Conservation (phyloP, 2,113 vertebrate species). For the Varanus komodoensis region DNA sequence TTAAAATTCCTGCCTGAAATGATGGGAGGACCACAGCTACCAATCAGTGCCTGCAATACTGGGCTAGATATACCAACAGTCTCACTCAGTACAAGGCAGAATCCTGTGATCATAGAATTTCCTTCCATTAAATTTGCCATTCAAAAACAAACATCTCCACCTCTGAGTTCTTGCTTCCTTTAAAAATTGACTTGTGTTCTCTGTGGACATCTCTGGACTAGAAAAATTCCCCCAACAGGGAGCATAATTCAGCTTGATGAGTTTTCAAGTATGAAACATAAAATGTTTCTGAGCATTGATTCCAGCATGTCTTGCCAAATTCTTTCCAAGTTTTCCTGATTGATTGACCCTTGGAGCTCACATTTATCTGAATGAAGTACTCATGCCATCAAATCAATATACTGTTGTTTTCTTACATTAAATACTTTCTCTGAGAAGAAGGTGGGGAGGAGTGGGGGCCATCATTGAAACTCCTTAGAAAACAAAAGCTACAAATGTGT, state of each 20-base stretch:
- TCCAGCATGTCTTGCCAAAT: constrained; percentile 57
- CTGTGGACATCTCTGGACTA: constrained; percentile 21
- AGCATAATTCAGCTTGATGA: constrained; percentile 34
- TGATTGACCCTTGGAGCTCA: constrained; percentile 48
- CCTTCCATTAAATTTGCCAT: neutral
- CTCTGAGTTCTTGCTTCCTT: constrained; percentile 29
- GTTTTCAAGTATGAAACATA: constrained; percentile 54
- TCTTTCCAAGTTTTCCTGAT: constrained; percentile 54
- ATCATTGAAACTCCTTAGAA: constrained; percentile 22
- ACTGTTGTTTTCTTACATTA: constrained; percentile 32
- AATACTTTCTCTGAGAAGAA: constrained; percentile 27
- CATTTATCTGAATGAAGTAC: constrained; percentile 50
- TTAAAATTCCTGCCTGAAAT: too few species aligned
- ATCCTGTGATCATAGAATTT: too few species aligned
- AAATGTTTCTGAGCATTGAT: constrained; percentile 57
- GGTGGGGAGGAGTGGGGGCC: neutral
- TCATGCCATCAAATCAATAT: constrained; percentile 45
- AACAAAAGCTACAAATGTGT: constrained; percentile 14
- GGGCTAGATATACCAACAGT: too few species aligned
- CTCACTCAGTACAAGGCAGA: too few species aligned
- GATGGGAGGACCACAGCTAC: too few species aligned
- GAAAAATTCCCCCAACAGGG: constrained; percentile 25
- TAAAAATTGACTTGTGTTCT: constrained; percentile 41
- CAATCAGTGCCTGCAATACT: too few species aligned
- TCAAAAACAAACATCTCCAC: neutral